phyloP scores from a whole-genome alignment of 2,888 invertebrate species.

The Lathronympha strigana region DNA sequence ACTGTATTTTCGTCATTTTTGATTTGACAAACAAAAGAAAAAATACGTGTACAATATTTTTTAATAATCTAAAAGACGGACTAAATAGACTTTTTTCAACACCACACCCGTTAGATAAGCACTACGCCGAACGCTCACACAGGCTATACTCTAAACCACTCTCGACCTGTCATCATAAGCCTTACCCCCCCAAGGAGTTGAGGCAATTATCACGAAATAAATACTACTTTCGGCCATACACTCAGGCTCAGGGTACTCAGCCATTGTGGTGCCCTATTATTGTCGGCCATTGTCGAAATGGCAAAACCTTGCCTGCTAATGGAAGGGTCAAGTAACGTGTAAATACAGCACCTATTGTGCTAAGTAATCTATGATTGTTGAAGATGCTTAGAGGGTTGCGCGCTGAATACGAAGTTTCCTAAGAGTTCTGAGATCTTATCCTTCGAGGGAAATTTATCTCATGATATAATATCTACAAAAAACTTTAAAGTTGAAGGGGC shows the following conservation, averaged over 20 bases:
- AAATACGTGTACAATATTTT: too few relatives aligned
- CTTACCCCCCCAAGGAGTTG: constrained; percentile 17
- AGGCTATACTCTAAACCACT: constrained; percentile 1
- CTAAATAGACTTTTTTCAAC: too few relatives aligned
- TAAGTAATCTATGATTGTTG: constrained; percentile 40
- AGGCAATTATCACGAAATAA: constrained; percentile 40
- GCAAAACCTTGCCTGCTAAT: constrained; percentile 56
- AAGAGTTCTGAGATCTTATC: not conserved
- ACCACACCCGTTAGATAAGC: too few relatives aligned
- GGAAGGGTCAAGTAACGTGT: constrained; percentile 57
- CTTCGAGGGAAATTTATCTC: not conserved
- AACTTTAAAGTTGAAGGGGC: not conserved
- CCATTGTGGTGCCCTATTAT: constrained; percentile 49
- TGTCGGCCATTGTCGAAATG: constrained; percentile 53
- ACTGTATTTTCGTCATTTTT: too few relatives aligned
- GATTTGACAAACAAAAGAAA: too few relatives aligned
- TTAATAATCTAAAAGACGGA: too few relatives aligned
- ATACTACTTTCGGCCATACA: constrained; percentile 37
- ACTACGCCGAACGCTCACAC: too few relatives aligned
- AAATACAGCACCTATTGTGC: constrained; percentile 45
- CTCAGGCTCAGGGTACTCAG: too few relatives aligned
- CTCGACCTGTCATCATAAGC: constrained; percentile 25
- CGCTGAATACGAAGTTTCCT: not conserved
- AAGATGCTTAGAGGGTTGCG: constrained; percentile 29
- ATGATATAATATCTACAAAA: not conserved